These are phyloP conservation scores for Ganaspis brasiliensis DNA, from an alignment of 2,888 invertebrate species.

Conservation along the genomic window DNA sequence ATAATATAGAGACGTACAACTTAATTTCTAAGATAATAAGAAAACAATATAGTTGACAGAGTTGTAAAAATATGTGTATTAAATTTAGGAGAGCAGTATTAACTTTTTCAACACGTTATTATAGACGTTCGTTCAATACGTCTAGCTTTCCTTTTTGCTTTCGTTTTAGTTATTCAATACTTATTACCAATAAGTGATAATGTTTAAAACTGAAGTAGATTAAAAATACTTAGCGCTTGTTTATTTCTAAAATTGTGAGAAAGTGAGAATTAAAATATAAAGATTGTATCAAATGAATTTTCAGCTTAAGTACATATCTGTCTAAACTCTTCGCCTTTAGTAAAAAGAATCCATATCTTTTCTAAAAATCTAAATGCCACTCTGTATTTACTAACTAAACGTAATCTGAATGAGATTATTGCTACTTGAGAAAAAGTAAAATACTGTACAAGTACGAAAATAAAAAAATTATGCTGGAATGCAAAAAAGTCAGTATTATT, in stretches of 20 bases:
- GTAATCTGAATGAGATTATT: conserved; percentile 23
- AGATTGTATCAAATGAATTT: conserved; percentile 22
- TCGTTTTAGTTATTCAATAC: background rate
- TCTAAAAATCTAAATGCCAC: conserved; percentile 10
- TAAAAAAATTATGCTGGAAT: conserved; percentile 15
- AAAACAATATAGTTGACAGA: conserved; percentile 16
- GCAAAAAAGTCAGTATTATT: too few species aligned
- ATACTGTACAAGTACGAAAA: conserved; percentile 36
- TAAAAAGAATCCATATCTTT: conserved; percentile 41
- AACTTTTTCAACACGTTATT: conserved; percentile 3
- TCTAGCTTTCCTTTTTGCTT: conserved; percentile 25
- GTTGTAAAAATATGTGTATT: conserved; percentile 28
- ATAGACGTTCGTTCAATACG: conserved; percentile 8
- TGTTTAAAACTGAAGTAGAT: background rate
- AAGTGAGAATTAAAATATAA: conserved; percentile 11
- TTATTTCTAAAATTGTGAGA: background rate
- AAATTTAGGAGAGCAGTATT: conserved; percentile 35
- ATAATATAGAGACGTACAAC: conserved; percentile 29
- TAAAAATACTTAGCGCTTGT: background rate
- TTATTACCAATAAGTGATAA: conserved; percentile 22
- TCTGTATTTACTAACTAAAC: conserved; percentile 26
- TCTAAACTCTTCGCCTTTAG: conserved; percentile 34
- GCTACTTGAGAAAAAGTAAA: conserved; percentile 14
- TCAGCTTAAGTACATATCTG: conserved; percentile 42
- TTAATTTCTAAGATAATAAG: conserved; percentile 12